These are phyloP conservation scores for Gasterosteus aculeatus DNA, from an alignment of 2,113 vertebrate species.

Conservation along the genomic window DNA sequence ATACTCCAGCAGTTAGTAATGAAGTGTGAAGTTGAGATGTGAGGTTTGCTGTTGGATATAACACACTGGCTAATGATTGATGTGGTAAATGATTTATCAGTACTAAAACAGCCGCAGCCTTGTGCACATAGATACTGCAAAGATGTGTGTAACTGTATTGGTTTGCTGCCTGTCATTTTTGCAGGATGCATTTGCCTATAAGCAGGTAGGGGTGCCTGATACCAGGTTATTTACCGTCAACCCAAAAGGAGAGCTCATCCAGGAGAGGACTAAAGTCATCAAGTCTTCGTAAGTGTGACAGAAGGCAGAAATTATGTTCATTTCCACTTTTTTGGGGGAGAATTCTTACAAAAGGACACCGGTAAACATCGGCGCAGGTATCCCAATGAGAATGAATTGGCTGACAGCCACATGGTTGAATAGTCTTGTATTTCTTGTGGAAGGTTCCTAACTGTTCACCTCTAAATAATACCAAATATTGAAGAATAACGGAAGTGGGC, in stretches of 20 bases:
- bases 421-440: no score
- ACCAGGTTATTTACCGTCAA: constrained; percentile 92
- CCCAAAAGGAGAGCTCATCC: constrained; percentile 91
- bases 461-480: not conserved
- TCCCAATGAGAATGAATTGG: not conserved
- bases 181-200: constrained; percentile 88
- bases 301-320: not conserved
- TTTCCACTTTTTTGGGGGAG: not conserved
- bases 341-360: not conserved
- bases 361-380: not conserved
- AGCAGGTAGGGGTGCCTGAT: constrained; percentile 86
- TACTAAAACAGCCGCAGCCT: not conserved
- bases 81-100: not conserved
- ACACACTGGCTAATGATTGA: constrained; percentile 1
- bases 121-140: not conserved
- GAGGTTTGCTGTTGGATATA: not conserved
- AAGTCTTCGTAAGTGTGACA: constrained; percentile 88
- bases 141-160: not conserved
- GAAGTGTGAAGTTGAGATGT: not conserved
- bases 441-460: no score
- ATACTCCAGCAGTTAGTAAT: not conserved
- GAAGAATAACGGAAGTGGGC: not conserved
- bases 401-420: not conserved
- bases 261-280: constrained; percentile 86
- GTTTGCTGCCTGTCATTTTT: not conserved